These are phyloP conservation scores for Leptopterna dolabrata DNA, from an alignment of 2,888 invertebrate species.

Conservation along the genomic window DNA sequence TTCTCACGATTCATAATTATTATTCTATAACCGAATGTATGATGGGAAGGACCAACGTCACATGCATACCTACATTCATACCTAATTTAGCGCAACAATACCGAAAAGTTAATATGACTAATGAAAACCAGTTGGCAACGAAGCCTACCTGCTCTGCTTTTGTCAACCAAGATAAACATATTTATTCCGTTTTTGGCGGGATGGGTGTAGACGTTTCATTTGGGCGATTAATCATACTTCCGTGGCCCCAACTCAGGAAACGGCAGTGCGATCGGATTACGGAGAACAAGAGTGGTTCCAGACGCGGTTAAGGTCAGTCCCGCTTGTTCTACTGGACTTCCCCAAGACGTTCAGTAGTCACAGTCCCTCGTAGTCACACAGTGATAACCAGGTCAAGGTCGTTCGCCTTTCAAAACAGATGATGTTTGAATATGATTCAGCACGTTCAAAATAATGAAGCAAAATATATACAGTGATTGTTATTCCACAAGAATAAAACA, in stretches of 20 bases:
- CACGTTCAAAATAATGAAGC: neutral
- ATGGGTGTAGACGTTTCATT: neutral
- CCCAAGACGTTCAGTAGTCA: neutral
- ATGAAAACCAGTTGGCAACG: no score
- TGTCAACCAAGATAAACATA: no score
- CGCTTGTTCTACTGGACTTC: neutral
- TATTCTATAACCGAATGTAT: no score
- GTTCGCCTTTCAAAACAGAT: neutral
- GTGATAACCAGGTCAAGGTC: neutral
- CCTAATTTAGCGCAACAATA: no score
- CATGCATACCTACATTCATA: no score
- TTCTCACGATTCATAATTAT: no score
- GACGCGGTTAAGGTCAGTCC: neutral
- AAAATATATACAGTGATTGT: no score
- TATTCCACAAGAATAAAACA: neutral
- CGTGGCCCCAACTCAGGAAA: neutral
- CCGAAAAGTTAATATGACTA: no score
- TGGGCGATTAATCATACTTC: neutral
- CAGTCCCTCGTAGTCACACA: neutral
- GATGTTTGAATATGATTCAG: neutral
- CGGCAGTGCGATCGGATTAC: neutral
- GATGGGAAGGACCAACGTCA: no score
- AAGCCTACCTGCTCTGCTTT: no score
- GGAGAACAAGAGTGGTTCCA: neutral
- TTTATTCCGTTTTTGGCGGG: no score